These are phyloP conservation scores for Tichodroma muraria DNA, from an alignment of 2,113 vertebrate genomes.

Conservation along the genomic window DNA sequence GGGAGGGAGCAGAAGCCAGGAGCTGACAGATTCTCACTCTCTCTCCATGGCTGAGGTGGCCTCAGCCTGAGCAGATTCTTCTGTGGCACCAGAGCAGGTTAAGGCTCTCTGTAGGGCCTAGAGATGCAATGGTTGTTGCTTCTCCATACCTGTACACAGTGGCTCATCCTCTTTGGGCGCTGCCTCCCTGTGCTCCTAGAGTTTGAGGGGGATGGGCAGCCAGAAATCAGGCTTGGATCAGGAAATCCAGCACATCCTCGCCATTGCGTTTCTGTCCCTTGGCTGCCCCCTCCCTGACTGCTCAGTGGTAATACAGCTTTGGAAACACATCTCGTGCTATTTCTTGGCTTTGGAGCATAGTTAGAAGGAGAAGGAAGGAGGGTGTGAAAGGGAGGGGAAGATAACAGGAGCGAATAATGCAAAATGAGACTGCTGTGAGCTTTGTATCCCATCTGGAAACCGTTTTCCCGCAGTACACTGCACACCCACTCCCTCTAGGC, in stretches of 20 bases:
- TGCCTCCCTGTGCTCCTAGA: neutral
- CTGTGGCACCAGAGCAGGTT: neutral
- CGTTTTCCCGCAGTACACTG: slow-evolving; percentile 14
- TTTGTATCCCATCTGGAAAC: slow-evolving; percentile 43
- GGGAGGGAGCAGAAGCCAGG: slow-evolving; percentile 34
- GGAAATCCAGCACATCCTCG: slow-evolving; percentile 7
- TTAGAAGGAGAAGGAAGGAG: slow-evolving; percentile 61
- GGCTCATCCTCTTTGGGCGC: neutral
- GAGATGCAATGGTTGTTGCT: neutral
- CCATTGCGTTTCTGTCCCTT: slow-evolving; percentile 66
- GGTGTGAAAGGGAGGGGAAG: slow-evolving; percentile 54
- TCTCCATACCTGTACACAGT: neutral
- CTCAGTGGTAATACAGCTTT: slow-evolving; percentile 61
- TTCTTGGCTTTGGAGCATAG: slow-evolving; percentile 58
- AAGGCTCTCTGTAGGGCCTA: neutral
- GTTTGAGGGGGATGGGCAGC: neutral
- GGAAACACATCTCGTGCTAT: slow-evolving; percentile 63
- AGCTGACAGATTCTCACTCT: slow-evolving; percentile 41
- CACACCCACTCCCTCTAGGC: slow-evolving; percentile 8
- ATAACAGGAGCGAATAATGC: slow-evolving; percentile 5
- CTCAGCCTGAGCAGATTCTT: neutral
- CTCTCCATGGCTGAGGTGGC: neutral
- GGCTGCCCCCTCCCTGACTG: slow-evolving; percentile 68
- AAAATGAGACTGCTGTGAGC: neutral
- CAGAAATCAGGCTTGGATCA: slow-evolving; percentile 27